These are phyloP conservation scores for Choloepus didactylus DNA, from an alignment of 2,797 vertebrate genomes.

Conservation along the genomic window DNA sequence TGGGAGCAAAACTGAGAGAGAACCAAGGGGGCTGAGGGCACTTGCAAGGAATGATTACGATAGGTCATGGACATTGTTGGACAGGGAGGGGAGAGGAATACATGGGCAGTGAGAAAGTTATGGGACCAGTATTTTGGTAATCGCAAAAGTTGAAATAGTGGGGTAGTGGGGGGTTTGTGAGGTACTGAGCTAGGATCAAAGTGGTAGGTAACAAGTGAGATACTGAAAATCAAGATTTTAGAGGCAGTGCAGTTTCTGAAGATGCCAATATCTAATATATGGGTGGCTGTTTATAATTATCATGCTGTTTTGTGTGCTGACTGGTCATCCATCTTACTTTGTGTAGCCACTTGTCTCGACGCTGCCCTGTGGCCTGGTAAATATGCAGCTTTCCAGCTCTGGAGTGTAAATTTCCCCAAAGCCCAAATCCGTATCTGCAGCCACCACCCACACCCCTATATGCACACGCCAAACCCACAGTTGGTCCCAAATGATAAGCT, in stretches of 20 bases:
- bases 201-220: background rate
- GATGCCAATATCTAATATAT: background rate
- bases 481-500: too few species aligned
- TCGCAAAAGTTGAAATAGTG: background rate
- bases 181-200: too few species aligned
- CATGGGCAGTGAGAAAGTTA: background rate
- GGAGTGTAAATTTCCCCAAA: too few species aligned
- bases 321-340: too few species aligned
- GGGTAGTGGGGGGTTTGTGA: background rate
- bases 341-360: too few species aligned
- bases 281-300: too few species aligned
- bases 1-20: background rate
- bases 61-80: background rate
- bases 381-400: too few species aligned
- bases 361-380: too few species aligned
- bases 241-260: background rate
- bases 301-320: too few species aligned
- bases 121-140: background rate
- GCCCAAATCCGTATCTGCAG: too few species aligned
- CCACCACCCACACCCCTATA: too few species aligned
- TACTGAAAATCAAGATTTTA: constrained; percentile 11
- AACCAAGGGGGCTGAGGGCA: background rate
- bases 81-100: background rate
- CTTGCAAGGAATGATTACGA: background rate
- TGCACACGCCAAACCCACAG: too few species aligned